Evolutionary conservation across 2,888 invertebrate species (phyloP).

Genomic region (Phrixothrix hirtus): DNA sequence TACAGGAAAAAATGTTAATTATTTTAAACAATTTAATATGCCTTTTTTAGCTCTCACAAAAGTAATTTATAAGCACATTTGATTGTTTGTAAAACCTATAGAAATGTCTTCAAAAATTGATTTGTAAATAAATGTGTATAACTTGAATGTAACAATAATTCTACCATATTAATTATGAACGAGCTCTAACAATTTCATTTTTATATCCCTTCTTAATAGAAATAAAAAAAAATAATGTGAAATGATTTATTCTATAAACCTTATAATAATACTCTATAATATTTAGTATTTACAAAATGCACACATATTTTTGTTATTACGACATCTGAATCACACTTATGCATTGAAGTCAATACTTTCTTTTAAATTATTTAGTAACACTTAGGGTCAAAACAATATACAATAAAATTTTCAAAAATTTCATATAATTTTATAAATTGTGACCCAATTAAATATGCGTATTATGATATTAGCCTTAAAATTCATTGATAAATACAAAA

Average conservation of each 20-base stretch:
- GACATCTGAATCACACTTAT: constrained; percentile 39
- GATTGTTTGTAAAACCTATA: no score
- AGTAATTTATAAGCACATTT: no score
- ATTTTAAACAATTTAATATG: no score
- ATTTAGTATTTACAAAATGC: constrained; percentile 54
- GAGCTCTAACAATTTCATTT: not conserved
- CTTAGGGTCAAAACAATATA: constrained; percentile 17
- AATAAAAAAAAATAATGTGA: constrained; percentile 15
- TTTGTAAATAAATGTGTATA: no score
- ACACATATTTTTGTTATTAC: constrained; percentile 46
- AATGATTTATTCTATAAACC: constrained; percentile 50
- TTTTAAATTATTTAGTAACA: constrained; percentile 23
- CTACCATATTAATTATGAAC: no score
- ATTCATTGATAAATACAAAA: not conserved
- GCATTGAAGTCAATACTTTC: constrained; percentile 22
- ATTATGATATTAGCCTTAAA: not conserved
- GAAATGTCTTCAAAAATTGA: no score
- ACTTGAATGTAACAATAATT: no score
- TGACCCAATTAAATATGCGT: not conserved
- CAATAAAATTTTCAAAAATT: no score
- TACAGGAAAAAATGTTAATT: no score
- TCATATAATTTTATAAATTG: no score
- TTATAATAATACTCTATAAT: constrained; percentile 47
- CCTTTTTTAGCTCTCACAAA: no score
- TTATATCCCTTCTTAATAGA: not conserved